Evolutionary conservation across 2,113 vertebrate species (phyloP).

Genomic region (Lagopus muta): DNA sequence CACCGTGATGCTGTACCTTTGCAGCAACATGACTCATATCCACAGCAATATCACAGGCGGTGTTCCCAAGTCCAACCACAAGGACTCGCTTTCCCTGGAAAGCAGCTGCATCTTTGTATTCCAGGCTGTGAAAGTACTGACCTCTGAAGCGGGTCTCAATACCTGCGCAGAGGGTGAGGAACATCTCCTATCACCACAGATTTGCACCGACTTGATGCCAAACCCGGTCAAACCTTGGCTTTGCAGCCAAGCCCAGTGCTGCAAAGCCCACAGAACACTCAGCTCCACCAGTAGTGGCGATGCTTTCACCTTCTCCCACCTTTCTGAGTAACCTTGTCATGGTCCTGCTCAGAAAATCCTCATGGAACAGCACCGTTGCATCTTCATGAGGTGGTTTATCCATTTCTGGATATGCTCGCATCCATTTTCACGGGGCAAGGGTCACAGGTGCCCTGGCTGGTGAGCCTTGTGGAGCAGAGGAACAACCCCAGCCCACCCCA

Average conservation of each 20-base stretch:
- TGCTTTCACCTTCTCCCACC: neutral
- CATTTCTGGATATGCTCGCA: rapidly evolving
- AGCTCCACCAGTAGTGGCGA: neutral
- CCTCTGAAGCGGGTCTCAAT: slow-evolving; percentile 84
- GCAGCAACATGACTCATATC: slow-evolving; percentile 85
- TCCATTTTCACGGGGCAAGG: rapidly evolving
- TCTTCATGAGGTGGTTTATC: neutral
- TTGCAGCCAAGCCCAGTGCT: neutral
- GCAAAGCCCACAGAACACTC: neutral
- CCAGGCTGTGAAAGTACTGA: slow-evolving; percentile 82
- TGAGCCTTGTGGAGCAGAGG: neutral
- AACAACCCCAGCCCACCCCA: neutral
- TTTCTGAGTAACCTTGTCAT: neutral
- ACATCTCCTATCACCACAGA: neutral
- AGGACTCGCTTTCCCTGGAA: slow-evolving; percentile 85
- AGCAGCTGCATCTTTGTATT: slow-evolving; percentile 81
- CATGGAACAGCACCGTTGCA: neutral
- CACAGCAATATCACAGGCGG: slow-evolving; percentile 86
- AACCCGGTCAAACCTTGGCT: neutral
- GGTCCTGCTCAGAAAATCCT: neutral
- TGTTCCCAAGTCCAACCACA: slow-evolving; percentile 89
- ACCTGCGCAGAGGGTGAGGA: slow-evolving; percentile 74
- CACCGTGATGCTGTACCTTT: slow-evolving; percentile 69
- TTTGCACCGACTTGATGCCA: rapidly evolving
- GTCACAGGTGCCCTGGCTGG: rapidly evolving